A percentile compares a stretch with the other conserved stretches of the same genome.
Evolutionary conservation across 2,797 vertebrate species (phyloP).

Genomic region (Anas acuta): DNA sequence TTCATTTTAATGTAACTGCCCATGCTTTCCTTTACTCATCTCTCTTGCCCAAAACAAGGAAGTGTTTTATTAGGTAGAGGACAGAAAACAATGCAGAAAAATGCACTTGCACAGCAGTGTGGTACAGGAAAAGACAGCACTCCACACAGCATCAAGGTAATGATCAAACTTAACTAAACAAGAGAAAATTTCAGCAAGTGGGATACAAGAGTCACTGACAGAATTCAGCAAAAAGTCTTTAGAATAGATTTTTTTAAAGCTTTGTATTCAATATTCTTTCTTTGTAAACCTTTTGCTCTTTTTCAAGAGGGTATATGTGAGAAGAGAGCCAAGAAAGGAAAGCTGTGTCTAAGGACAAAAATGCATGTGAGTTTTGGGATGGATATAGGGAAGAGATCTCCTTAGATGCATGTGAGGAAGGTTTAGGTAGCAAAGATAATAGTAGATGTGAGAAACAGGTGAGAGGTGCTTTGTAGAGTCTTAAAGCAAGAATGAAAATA

Average conservation of each 20-base stretch:
- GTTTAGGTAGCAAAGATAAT: neutral
- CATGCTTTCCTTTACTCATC: neutral
- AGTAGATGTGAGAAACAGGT: neutral
- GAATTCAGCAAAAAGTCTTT: neutral
- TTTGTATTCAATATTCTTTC: neutral
- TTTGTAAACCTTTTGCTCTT: neutral
- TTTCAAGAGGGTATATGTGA: neutral
- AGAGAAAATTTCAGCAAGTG: neutral
- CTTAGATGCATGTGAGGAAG: neutral
- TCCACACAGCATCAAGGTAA: neutral
- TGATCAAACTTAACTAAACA: neutral
- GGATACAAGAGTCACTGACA: neutral
- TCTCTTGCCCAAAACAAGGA: neutral
- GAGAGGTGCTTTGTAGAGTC: neutral
- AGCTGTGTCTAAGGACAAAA: neutral
- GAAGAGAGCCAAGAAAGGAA: neutral
- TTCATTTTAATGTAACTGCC: neutral
- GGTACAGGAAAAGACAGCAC: neutral
- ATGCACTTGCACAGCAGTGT: too few relatives aligned
- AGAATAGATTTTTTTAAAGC: neutral
- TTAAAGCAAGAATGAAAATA: neutral
- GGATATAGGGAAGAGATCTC: neutral
- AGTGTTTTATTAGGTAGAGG: neutral
- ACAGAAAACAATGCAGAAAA: neutral
- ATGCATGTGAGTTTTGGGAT: neutral